These are phyloP conservation scores for Cylas formicarius DNA, from an alignment of 1,140 invertebrate species.

Conservation along the genomic window DNA sequence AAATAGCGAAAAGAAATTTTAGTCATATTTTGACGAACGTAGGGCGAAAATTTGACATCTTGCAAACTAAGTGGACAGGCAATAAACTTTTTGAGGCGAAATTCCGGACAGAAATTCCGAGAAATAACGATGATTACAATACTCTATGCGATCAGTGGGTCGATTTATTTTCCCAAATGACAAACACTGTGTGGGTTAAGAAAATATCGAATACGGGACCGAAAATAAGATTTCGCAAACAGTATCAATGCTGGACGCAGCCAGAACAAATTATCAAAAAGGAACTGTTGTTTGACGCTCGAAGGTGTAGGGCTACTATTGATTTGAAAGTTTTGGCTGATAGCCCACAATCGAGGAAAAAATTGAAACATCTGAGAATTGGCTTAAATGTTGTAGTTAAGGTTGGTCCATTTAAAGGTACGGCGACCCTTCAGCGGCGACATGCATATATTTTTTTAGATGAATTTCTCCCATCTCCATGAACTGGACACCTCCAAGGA, in stretches of 20 bases:
- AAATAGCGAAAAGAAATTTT: conserved; percentile 23
- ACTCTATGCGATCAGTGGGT: conserved; percentile 39
- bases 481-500: conserved; percentile 26
- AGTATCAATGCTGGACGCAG: conserved; percentile 41
- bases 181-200: conserved; percentile 40
- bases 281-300: conserved; percentile 37
- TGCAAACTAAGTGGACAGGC: conserved; percentile 35
- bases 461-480: conserved; percentile 39
- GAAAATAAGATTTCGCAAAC: conserved; percentile 40
- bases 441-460: conserved; percentile 26
- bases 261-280: conserved; percentile 33
- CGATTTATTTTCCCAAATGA: conserved; percentile 37
- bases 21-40: conserved; percentile 28
- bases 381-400: conserved; percentile 40
- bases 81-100: conserved; percentile 36
- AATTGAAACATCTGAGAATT: conserved; percentile 35
- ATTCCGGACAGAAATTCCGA: conserved; percentile 37
- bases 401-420: conserved; percentile 28
- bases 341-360: conserved; percentile 31
- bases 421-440: neutral
- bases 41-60: conserved; percentile 38
- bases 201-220: conserved; percentile 41
- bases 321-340: conserved; percentile 40
- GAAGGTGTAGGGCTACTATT: conserved; percentile 36
- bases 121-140: conserved; percentile 38